Base-by-base conservation (phyloP, 2,797 vertebrate genomes). In the Paguma larvata region DNA sequence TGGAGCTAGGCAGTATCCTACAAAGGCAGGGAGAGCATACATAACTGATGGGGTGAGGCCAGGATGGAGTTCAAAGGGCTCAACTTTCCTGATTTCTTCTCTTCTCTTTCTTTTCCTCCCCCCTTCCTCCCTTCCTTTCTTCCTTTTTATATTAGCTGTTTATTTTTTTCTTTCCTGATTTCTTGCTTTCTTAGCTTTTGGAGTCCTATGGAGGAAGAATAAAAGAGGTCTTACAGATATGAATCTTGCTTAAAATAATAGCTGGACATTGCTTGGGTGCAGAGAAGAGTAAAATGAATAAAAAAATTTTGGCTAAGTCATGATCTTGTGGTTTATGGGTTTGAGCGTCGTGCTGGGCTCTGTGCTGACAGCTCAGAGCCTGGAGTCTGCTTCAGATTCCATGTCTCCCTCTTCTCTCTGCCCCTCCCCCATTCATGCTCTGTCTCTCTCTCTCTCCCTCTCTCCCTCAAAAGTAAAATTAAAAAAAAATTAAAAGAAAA, bases 171-270 rank as follows among this genome's bases (percentile, higher is more conserved):
- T 92, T 96, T 90, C 63, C 78, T 96, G 41, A 83, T 44, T 85
- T 89, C 73, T 96, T 91, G 16, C 70, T 96, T 98, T 70, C 78
- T 92, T 96, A 95, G 77, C 68, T 95, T 85, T 95, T 77, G 87
- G 38, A 94, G 67, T 73, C 12, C 34, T 62, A 48, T 77, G 6
- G 16, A 65, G 38, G 25, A 92, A 70, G 38, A 86, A 80, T 67
- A 89, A 91, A 93, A 53, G 38, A 59, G 38, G 32, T 91, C n/a
- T 93, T 87, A 63, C 25, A 90, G 63, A 88, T 79, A 72, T 48
- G 38, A 93, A 46, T 83, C n/a, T 96, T 79, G 32, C 46, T 94
- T 90, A 82, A 85, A 94, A 89, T 62, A 89, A 78, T 46, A 85
- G 19, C 18, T 77, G 38, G 75, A 62, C 34, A 83, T 75, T 73